Evolutionary conservation across 2,113 vertebrate species (phyloP), one percentile per base, ranked within the genome.

Genomic region (Cichladusa arquata): DNA sequence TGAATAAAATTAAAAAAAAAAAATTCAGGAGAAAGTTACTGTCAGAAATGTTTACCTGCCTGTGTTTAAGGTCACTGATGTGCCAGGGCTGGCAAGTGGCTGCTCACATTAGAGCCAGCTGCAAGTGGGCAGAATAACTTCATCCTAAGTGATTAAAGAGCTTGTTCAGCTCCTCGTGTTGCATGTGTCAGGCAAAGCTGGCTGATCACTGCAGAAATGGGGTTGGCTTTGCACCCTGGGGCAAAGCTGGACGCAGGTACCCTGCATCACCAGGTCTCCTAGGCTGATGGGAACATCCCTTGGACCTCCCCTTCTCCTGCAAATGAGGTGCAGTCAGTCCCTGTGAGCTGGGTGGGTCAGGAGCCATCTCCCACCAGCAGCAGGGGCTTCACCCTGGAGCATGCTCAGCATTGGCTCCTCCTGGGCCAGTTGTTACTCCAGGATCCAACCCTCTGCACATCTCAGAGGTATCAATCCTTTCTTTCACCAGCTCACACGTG

Each of bases 401-500:
- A 48, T 67, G 86, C 80, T 90, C 45, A 77, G 54, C 71, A 18
- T 64, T 28, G 2, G 2, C 22, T 26, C 6, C 50, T 34, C 9
- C 83, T 67, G 36, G 54, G 33, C 19, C 33, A 56, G 24, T 40
- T 67, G 25, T 40, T 0, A 0, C 48, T 25, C 36, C 47, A 62
- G 65, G 61, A 70, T 61, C 33, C 0, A 0, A n/a, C 56, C 17
- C 42, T 53, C 42, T 34, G 47, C 22, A 14, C 38, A 31, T 66
- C 66, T 86, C 44, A 54, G 48, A 50, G 53, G 26, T 15, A 31
- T 26, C 58, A 22, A 5, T 15, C 76, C 80, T 61, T 69, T 0
- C 0, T 69, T 80, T 28, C 12, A 50, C 73, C 12, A 1, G 0
- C 56, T 65, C 42, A 19, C 19, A 4, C 1, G 1, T 56, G 67